Evolutionary conservation across 2,888 invertebrate species (phyloP), one percentile per base, ranked within the genome.

Genomic region (Mycalesis mineus): DNA sequence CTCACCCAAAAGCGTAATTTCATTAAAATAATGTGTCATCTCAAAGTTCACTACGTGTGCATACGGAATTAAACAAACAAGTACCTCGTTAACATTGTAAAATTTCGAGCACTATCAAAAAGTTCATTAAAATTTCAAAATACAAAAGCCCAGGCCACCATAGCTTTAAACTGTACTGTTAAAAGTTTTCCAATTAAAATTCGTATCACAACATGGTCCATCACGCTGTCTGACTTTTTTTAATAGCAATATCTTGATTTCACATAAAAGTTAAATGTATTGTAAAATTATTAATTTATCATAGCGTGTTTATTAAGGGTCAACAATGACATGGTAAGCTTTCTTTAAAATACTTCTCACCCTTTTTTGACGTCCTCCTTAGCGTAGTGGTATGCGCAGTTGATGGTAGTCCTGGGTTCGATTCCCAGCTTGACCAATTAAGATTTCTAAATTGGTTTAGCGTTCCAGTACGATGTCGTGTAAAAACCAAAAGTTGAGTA

Each of bases 11-110:
- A 22, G 22, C 22, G 22, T 22, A 4, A 13, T 39, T 49, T 49
- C 22, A 49, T 39, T 39, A 49, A 37, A 49, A 49, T 49, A 39
- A 49, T 39, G 49, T 37, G 49, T 39, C 49, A 36, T 49, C 37
- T 28, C 44, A 28, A 11, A 48, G 36, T 49, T 8, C 13, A 37
- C 49, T 17, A 15, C 49, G 49, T 39, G 37, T 49, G 22, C 39
- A 48, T 13, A 49, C 22, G 28, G n/a, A 37, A 49, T 36, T 37
- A 36, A 36, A 36, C 36, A 36, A 36, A 36, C 36, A 36, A 22
- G 36, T 11, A 36, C 11, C 36, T 36, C 11, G 36, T 36, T 36
- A 36, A 36, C 11, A 11, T 11, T 36, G 36, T 36, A 36, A 36
- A 36, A 36, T 36, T 41, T 15, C 3, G 8, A 41, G 17, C 41